A percentile compares a stretch with the other conserved stretches of the same genome.
Conservation (phyloP, 2,113 vertebrate genomes). For the Rhagologus leucostigma region DNA sequence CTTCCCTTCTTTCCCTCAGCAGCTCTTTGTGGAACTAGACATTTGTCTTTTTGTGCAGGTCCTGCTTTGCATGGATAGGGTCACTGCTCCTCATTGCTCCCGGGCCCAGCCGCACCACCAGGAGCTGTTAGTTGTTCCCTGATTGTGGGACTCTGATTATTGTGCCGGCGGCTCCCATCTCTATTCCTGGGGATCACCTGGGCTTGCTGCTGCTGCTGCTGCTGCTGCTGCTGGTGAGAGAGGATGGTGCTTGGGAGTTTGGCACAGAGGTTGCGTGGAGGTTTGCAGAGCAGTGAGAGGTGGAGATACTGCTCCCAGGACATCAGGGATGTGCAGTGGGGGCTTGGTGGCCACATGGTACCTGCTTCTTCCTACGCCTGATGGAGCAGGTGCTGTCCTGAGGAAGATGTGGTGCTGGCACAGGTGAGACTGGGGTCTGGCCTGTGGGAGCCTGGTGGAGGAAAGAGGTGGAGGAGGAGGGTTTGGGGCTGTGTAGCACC, state of each 20-base stretch:
- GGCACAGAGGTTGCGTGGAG: too few species aligned
- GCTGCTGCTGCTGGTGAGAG: not conserved
- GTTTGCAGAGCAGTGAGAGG: not conserved
- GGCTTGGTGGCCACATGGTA: rapidly evolving
- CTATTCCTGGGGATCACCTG: rapidly evolving
- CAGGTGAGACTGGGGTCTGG: not conserved
- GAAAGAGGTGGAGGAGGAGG: not conserved
- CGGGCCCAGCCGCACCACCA: not conserved
- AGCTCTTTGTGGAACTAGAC: not conserved
- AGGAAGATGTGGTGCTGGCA: not conserved
- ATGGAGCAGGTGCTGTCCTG: not conserved
- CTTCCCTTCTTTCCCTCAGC: not conserved
- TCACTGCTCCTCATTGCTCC: not conserved
- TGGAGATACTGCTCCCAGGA: not conserved
- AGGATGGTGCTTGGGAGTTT: rapidly evolving
- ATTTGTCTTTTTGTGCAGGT: rapidly evolving
- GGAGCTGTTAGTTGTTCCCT: not conserved
- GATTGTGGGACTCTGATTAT: not conserved
- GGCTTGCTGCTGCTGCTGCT: not conserved
- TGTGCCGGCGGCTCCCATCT: not conserved
- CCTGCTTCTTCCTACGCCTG: not conserved
- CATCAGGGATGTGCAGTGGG: rapidly evolving
- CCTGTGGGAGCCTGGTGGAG: not conserved
- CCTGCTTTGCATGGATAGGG: not conserved
- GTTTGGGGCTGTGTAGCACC: rapidly evolving